Percentiles rank a stretch among this genome's conserved stretches.
Evolutionary conservation across 1,140 invertebrate genomes (phyloP).

Genomic region (Phenacoccus solenopsis): DNA sequence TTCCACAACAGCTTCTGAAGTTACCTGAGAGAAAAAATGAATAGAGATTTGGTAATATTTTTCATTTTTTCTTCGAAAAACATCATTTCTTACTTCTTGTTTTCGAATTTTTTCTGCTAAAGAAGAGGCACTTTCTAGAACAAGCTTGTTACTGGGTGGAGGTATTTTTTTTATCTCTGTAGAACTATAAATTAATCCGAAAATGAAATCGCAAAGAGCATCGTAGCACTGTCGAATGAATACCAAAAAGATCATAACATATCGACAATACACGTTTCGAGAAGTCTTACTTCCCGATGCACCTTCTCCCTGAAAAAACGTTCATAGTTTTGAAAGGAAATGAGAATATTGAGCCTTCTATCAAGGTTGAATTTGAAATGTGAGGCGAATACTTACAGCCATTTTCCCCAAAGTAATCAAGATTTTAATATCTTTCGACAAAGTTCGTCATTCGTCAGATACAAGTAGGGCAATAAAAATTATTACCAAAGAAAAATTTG

Average conservation of each 20-base stretch:
- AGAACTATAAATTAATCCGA: constrained; percentile 32
- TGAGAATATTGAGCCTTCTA: too few relatives aligned
- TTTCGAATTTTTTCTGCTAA: constrained; percentile 49
- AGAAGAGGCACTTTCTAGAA: constrained; percentile 48
- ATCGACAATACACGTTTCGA: background rate
- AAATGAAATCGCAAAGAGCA: constrained; percentile 36
- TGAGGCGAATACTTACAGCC: too few relatives aligned
- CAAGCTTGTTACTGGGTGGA: constrained; percentile 41
- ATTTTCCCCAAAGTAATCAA: too few relatives aligned
- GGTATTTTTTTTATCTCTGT: constrained; percentile 38
- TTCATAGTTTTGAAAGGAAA: too few relatives aligned
- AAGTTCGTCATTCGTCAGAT: too few relatives aligned
- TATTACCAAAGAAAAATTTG: too few relatives aligned
- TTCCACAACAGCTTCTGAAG: constrained; percentile 54
- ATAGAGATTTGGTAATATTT: constrained; percentile 7
- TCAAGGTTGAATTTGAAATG: too few relatives aligned
- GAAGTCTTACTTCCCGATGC: background rate
- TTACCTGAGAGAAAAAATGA: constrained; percentile 32
- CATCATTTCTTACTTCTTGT: constrained; percentile 29
- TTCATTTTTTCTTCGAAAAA: background rate
- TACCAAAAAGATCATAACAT: background rate
- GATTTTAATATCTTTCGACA: too few relatives aligned
- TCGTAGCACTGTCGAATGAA: constrained; percentile 30
- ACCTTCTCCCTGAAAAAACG: background rate
- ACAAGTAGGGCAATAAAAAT: too few relatives aligned